Percentiles rank a stretch among this genome's conserved stretches.
phyloP scores from a whole-genome alignment of 2,113 vertebrate species.

The Ictalurus furcatus region DNA sequence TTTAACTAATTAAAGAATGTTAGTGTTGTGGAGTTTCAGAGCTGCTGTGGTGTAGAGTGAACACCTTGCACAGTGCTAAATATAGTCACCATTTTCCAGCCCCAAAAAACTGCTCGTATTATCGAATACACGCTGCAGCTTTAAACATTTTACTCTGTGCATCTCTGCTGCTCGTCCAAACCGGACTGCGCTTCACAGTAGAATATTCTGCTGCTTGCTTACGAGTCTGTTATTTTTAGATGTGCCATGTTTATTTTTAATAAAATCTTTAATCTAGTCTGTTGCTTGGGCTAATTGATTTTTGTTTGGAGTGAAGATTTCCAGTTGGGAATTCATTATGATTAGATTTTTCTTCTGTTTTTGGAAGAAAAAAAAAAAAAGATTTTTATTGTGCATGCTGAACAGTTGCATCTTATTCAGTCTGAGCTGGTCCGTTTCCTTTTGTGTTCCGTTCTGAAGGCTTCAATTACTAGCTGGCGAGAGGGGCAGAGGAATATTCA shows the following conservation, averaged over 20 bases:
- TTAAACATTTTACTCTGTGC: not conserved
- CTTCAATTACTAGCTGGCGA: slow-evolving; percentile 40
- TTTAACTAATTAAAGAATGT: not conserved
- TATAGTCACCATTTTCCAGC: not conserved
- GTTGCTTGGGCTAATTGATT: slow-evolving; percentile 17
- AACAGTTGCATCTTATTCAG: slow-evolving; percentile 48
- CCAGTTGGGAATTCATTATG: slow-evolving; percentile 43
- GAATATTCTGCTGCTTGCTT: not conserved
- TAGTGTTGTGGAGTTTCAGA: not conserved
- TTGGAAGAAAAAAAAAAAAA: too few species aligned
- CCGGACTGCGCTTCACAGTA: not conserved
- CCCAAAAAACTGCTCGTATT: not conserved
- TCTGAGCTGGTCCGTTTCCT: slow-evolving; percentile 30
- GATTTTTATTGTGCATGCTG: slow-evolving; percentile 8
- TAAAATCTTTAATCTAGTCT: not conserved
- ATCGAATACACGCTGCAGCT: not conserved
- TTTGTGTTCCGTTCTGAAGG: slow-evolving; percentile 37
- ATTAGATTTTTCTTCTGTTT: slow-evolving; percentile 15
- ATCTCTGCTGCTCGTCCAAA: not conserved
- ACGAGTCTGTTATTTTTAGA: not conserved
- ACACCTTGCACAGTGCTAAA: not conserved
- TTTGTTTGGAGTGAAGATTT: slow-evolving; percentile 35
- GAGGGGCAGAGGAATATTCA: slow-evolving; percentile 45
- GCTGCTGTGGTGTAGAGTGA: not conserved
- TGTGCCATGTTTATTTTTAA: not conserved